These are phyloP conservation scores for Ciconia boyciana DNA, from an alignment of 2,113 vertebrate species.

Conservation along the genomic window DNA sequence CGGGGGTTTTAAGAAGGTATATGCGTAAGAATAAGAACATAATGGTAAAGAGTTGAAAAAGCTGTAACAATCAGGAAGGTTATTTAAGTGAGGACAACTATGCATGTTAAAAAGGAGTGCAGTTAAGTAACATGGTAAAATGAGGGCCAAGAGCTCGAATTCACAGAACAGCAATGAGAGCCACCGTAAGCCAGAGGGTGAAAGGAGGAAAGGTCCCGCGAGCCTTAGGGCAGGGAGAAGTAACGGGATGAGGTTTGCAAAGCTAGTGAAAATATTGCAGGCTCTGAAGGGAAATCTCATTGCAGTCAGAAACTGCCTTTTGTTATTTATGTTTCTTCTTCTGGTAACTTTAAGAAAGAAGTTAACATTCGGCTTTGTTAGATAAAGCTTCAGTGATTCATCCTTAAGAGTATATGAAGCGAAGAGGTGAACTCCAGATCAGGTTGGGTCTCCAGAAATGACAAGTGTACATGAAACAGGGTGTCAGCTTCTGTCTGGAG, in stretches of 20 bases:
- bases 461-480: neutral
- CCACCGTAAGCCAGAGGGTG: neutral
- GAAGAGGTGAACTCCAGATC: neutral
- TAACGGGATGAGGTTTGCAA: neutral
- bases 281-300: neutral
- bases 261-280: neutral
- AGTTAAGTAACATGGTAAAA: neutral
- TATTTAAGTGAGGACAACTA: neutral
- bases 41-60: neutral
- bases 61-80: neutral
- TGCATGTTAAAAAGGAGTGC: neutral
- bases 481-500: neutral
- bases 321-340: neutral
- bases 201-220: neutral
- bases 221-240: neutral
- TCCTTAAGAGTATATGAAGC: neutral
- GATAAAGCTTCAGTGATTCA: neutral
- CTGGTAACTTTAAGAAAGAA: neutral
- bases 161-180: neutral
- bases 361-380: neutral
- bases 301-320: neutral
- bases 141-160: neutral
- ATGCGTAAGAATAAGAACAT: neutral
- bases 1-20: neutral
- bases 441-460: neutral